A percentile compares a stretch with the other conserved stretches of the same genome.
Evolutionary conservation across 2,888 invertebrate species (phyloP).

Genomic region (Carabus problematicus): DNA sequence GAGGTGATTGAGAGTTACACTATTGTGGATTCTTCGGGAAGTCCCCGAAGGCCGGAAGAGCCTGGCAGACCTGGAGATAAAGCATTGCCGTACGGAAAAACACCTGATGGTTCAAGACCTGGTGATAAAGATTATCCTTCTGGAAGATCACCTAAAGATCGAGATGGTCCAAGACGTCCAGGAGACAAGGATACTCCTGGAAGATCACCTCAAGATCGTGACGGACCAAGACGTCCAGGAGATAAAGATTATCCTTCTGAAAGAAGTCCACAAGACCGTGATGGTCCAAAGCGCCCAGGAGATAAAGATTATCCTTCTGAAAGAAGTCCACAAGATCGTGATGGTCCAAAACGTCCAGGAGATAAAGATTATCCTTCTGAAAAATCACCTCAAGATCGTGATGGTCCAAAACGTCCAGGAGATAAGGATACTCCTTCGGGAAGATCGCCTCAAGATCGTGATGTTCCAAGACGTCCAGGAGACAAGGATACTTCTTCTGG

Average conservation of each 20-base stretch:
- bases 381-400: constrained; percentile 7
- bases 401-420: constrained; percentile 40
- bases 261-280: constrained; percentile 1
- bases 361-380: constrained; percentile 47
- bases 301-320: constrained; percentile 15
- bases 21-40: constrained; percentile 10
- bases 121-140: constrained; percentile 15
- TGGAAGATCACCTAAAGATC: neutral
- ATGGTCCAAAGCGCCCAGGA: constrained; percentile 22
- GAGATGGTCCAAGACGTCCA: constrained; percentile 14
- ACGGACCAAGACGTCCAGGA: constrained; percentile 44
- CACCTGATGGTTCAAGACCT: constrained; percentile 20
- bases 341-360: constrained; percentile 44
- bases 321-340: constrained; percentile 37
- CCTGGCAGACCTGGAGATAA: constrained; percentile 38
- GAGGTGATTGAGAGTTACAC: neutral
- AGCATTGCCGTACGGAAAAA: constrained; percentile 35
- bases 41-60: constrained; percentile 38
- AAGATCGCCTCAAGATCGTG: constrained; percentile 13
- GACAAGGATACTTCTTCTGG: constrained; percentile 8
- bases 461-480: constrained; percentile 40
- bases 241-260: constrained; percentile 47
- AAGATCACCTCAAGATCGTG: constrained; percentile 35
- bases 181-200: constrained; percentile 7
- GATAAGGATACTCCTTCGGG: constrained; percentile 39